These are phyloP conservation scores for Drosophila cyrtoloma DNA, from an alignment of 2,888 invertebrate genomes.

Conservation along the genomic window DNA sequence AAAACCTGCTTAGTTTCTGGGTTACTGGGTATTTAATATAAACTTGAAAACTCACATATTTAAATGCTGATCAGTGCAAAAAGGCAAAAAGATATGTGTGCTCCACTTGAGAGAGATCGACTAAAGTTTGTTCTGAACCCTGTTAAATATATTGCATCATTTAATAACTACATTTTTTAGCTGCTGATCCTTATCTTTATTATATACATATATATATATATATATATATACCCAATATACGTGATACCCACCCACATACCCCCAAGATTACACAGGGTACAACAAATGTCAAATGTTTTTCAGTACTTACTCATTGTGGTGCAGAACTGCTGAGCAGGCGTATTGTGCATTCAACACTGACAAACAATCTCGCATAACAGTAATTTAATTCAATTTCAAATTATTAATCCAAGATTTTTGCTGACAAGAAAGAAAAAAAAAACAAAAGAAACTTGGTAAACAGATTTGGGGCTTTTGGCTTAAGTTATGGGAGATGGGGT, in stretches of 20 bases:
- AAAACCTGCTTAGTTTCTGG: background rate
- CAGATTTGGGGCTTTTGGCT: conserved; percentile 42
- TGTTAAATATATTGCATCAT: background rate
- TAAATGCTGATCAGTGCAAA: background rate
- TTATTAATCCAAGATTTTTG: conserved; percentile 67
- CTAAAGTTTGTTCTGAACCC: background rate
- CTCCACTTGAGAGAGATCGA: background rate
- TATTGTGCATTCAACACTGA: conserved; percentile 28
- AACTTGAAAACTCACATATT: background rate
- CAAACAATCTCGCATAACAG: conserved; percentile 1
- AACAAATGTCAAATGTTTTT: background rate
- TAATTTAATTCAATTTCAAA: conserved; percentile 71
- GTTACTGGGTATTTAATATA: background rate
- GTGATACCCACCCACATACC: background rate
- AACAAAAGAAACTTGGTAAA: conserved; percentile 45
- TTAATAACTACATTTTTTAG: background rate
- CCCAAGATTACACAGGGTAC: background rate
- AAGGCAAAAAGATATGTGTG: background rate
- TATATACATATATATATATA: background rate
- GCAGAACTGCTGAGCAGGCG: conserved; percentile 15
- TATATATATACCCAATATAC: too few relatives aligned
- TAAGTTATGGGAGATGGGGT: background rate
- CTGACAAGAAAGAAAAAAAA: conserved; percentile 40
- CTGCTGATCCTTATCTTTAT: background rate
- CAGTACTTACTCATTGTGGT: conserved; percentile 1